Evolutionary conservation across 2,113 vertebrate species (phyloP).

Genomic region (Strix aluco): DNA sequence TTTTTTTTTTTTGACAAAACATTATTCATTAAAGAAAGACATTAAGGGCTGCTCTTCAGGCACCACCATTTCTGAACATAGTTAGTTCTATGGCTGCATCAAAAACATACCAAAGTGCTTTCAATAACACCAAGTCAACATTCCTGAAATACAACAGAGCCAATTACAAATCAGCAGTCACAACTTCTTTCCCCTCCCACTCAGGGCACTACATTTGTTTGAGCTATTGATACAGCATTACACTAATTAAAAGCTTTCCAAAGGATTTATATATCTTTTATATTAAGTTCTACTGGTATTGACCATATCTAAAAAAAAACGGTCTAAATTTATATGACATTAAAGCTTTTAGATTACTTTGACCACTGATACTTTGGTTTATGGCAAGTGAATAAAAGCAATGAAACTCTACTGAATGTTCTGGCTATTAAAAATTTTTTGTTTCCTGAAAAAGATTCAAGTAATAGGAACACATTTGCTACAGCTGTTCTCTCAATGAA

Average conservation of each 20-base stretch:
- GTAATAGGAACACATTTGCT: neutral
- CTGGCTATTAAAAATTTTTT: neutral
- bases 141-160: neutral
- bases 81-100: neutral
- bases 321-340: neutral
- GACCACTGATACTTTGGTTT: neutral
- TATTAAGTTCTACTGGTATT: neutral
- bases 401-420: neutral
- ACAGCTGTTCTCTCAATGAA: neutral
- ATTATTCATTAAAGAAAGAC: neutral
- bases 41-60: neutral
- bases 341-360: neutral
- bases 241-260: neutral
- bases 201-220: neutral
- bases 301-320: neutral
- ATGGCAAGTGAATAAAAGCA: neutral
- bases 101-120: neutral
- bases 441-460: neutral
- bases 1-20: neutral
- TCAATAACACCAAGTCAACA: neutral
- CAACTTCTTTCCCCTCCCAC: neutral
- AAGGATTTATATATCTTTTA: neutral
- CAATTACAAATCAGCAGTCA: neutral
- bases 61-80: neutral
- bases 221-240: neutral